Evolutionary conservation across 2,113 vertebrate genomes (phyloP).

Genomic region (Tyrannus savana): DNA sequence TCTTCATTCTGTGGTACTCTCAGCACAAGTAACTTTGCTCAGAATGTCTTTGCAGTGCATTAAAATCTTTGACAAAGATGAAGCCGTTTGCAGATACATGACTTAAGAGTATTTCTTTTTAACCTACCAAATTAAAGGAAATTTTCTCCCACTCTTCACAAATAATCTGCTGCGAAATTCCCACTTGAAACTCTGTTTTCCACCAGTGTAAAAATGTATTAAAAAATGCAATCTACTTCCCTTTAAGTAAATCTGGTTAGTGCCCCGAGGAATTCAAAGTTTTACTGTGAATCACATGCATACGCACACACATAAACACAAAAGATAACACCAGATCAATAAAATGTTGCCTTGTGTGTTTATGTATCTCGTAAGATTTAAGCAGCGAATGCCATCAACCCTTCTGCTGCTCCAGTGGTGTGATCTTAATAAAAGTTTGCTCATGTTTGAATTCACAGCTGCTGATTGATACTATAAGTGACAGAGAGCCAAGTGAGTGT

Average conservation of each 20-base stretch:
- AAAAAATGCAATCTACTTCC: slow-evolving; percentile 5
- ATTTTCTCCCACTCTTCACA: slow-evolving; percentile 29
- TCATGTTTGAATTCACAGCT: neutral
- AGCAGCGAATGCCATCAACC: neutral
- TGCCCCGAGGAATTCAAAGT: neutral
- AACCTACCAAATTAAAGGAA: neutral
- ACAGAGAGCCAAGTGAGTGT: neutral
- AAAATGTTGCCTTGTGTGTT: neutral
- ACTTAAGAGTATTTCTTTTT: slow-evolving; percentile 26
- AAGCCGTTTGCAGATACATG: neutral
- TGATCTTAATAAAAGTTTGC: neutral
- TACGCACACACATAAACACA: neutral
- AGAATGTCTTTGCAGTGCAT: neutral
- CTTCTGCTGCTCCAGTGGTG: neutral
- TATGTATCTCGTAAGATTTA: neutral
- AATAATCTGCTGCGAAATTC: slow-evolving; percentile 39
- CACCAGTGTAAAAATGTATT: neutral
- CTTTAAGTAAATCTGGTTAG: neutral
- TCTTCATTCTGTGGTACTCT: neutral
- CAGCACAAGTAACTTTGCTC: neutral
- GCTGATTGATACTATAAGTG: neutral
- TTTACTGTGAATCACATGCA: neutral
- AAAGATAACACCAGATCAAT: neutral
- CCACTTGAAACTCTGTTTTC: neutral
- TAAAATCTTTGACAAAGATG: neutral